Evolutionary conservation across 2,113 vertebrate species (phyloP), one percentile per base, ranked within the genome.

Genomic region (Sarotherodon lohbergeri): DNA sequence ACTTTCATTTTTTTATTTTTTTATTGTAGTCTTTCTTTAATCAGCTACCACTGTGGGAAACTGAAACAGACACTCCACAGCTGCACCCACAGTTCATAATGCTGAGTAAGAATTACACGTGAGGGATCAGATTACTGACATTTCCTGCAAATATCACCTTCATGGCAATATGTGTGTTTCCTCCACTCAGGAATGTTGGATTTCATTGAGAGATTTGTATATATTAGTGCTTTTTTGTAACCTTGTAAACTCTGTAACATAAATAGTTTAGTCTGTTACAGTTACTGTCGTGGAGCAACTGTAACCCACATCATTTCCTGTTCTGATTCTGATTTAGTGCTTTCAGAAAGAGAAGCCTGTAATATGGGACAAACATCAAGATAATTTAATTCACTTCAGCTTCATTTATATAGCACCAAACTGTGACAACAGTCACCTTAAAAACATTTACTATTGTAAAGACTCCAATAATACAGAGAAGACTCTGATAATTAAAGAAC

Each of bases 111-210:
- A 46, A 73, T 16, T 8, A 17, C 66, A 0, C 3, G n/a, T 73
- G 66, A 73, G 39, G 22, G 22, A 73, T 3, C 66, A 24, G 13
- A 73, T 0, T 0, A 17, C 22, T 73, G 41, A 48, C 29, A 7
- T 48, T 73, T 24, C 66, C 22, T 46, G 17, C 39, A 52, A 52
- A 19, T 19, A 52, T 52, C 7, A 52, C 6, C 16, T 17, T 71
- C 2, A 29, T 16, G 14, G 4, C 68, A 48, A 48, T 76, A 73
- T 46, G 17, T 27, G 39, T 27, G 22, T 27, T 27, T 73, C 66
- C 39, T 46, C 66, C 16, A 4, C 22, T 73, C 22, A 0, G 14
- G 22, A 76, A 48, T 48, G 68, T 27, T 46, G 39, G 34, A 22
- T 29, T 43, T 43, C 36, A 71, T 41, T 43, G 66, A 71, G 12